Base-by-base conservation (phyloP, 2,888 invertebrate species). In the Gymnoscelis rufifasciata region DNA sequence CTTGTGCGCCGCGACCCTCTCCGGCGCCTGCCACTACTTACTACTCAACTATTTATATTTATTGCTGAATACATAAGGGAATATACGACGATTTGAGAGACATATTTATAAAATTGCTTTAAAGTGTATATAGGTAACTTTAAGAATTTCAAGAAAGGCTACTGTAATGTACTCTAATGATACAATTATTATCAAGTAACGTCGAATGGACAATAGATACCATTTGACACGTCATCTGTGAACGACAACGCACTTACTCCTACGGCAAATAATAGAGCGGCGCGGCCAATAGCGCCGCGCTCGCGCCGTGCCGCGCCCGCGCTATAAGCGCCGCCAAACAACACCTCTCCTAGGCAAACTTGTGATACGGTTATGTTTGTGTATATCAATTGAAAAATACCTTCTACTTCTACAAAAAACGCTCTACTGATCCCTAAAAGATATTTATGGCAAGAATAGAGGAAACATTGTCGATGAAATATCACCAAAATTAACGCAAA, bases 141-240 rank as follows among this genome's bases (percentile, higher is more conserved):
- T 78, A 82, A 86, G 82, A 84, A 83, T 83, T 78, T 75, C 78
- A 81, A 86, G 84, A 87, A 86, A 84, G 84, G 83, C 88, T 88
- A 88, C 86, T 80, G 84, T 83, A 83, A 86, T 87, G 86, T 87
- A 87, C 83, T 84, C 86, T 87, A 87, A 84, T 84, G 86, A 88
- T 87, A 88, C 84, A 84, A 87, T 87, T 87, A 88, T 88, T 87
- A 87, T 87, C 87, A 74, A 83, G 80, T 83, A 82, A 86, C 78
- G 84, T 83, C 86, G 39, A 86, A 87, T 83, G 87, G 87, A 88
- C 86, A 87, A 87, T 83, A 87, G 73, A 84, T 84, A 86, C 83
- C 86, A 84, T 81, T 80, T 82, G 86, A 86, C 86, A 72, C 77
- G 83, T 80, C 84, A 81, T 72, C 71, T 74, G 76, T 78, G 74